Evolutionary conservation across 2,113 vertebrate species (phyloP), one percentile per base, ranked within the genome.

Genomic region (Hippocampus barbouri): DNA sequence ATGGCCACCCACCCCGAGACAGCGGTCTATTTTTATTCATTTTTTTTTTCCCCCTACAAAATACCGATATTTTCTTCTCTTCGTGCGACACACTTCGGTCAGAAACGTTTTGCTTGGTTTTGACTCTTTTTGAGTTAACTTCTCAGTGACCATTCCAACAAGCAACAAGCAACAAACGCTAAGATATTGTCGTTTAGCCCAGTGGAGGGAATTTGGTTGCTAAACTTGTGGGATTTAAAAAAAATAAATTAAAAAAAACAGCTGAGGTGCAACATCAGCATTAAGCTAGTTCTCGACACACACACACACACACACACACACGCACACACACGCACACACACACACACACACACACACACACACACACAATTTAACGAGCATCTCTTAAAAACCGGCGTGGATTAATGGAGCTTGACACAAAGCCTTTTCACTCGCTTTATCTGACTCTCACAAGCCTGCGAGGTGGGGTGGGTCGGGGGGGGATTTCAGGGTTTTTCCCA

Each of bases 341-440:
- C 43, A 12, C 16, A 20, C 49, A 51, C 49, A 51, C 49, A 53
- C 49, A 20, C 49, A 8, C 18, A 9, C 6, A 3, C 53, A 10
- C 53, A 56, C 83, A 34, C 30, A 34, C 30, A 34, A 34, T 34
- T 88, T 86, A 88, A 80, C 88, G 83, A 77, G 69, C 70, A 78
- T 76, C 80, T 84, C 79, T 85, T 80, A 87, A 85, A 80, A 72
- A n/a, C 74, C 83, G 84, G 78, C 77, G 57, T 70, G 82, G 88
- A 89, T 88, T 89, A 88, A 88, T 85, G 74, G 85, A 86, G 82
- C 79, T 83, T 87, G 89, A 89, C 85, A 87, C 77, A 88, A 89
- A 89, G 82, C 79, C 83, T 86, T 89, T 85, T 64, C 76, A 80
- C 85, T 71, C 78, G 78, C 79, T 86, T 87, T 87, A 85, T 86